Evolutionary conservation across 2,113 vertebrate genomes (phyloP).

Genomic region (Chamaea fasciata): DNA sequence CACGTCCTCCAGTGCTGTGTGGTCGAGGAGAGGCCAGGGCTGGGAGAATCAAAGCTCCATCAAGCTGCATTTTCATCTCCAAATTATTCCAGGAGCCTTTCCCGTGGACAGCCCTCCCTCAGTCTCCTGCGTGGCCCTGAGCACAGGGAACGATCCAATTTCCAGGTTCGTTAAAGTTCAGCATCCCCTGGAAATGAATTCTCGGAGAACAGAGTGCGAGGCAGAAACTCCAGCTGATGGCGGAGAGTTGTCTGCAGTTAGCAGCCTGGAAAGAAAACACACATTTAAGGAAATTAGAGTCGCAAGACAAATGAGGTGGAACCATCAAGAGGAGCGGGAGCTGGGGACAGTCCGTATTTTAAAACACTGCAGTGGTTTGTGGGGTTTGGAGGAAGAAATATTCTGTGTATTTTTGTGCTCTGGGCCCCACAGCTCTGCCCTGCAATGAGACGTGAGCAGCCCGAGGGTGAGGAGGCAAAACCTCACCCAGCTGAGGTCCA

Average conservation of each 20-base stretch:
- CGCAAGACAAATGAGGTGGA: slow-evolving; percentile 38
- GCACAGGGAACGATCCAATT: background rate
- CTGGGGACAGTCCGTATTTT: slow-evolving; percentile 30
- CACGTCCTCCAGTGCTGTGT: fast-evolving
- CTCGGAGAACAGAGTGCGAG: slow-evolving; percentile 37
- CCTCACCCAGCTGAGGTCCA: fast-evolving
- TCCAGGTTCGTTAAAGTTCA: slow-evolving; percentile 50
- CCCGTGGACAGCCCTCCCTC: background rate
- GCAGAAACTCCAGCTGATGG: slow-evolving; percentile 62
- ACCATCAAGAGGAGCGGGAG: slow-evolving; percentile 24
- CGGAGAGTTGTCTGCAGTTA: slow-evolving; percentile 62
- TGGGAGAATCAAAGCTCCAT: background rate
- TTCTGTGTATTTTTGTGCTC: fast-evolving
- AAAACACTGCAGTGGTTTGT: background rate
- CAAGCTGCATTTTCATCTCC: background rate
- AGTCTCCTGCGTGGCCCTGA: background rate
- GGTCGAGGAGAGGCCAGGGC: background rate
- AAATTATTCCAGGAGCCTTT: background rate
- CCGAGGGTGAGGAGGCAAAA: fast-evolving
- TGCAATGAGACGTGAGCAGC: background rate
- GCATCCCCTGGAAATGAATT: slow-evolving; percentile 49
- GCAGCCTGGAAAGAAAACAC: slow-evolving; percentile 58
- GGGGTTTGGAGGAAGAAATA: background rate
- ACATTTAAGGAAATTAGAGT: slow-evolving; percentile 30
- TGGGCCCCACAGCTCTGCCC: background rate